Evolutionary conservation across 2,113 vertebrate species (phyloP).

Genomic region (Cynopterus brachyotis): DNA sequence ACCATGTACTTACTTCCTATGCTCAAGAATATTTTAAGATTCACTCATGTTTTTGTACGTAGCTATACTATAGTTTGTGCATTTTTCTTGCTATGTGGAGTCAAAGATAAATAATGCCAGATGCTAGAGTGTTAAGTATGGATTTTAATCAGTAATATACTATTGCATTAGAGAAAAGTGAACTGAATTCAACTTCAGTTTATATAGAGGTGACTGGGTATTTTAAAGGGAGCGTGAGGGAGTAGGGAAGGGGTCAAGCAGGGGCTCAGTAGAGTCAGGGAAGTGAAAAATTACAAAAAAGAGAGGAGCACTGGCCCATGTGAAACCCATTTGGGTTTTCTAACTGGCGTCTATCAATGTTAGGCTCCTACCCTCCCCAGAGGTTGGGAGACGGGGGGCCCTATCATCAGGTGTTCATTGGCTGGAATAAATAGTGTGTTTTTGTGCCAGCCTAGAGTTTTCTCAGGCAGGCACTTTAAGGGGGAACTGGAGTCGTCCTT

Average conservation of each 20-base stretch:
- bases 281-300: background rate
- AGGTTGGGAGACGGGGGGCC: background rate
- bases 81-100: background rate
- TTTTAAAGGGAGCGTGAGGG: background rate
- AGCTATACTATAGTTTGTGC: background rate
- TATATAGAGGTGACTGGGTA: background rate
- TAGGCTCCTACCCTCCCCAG: background rate
- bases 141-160: background rate
- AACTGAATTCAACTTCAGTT: background rate
- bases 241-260: rapidly evolving
- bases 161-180: background rate
- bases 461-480: background rate
- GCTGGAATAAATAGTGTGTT: background rate
- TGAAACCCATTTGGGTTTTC: background rate
- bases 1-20: background rate
- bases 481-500: background rate
- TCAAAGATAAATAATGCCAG: background rate
- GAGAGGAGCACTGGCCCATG: background rate
- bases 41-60: background rate
- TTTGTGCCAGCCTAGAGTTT: background rate
- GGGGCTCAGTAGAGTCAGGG: background rate
- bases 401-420: background rate
- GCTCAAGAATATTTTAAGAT: background rate
- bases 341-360: background rate
- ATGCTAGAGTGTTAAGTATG: background rate